Percentiles rank a stretch among this genome's conserved stretches.
These are phyloP conservation scores for Chaetophractus vellerosus DNA, from an alignment of 2,797 vertebrate species.

Conservation along the genomic window DNA sequence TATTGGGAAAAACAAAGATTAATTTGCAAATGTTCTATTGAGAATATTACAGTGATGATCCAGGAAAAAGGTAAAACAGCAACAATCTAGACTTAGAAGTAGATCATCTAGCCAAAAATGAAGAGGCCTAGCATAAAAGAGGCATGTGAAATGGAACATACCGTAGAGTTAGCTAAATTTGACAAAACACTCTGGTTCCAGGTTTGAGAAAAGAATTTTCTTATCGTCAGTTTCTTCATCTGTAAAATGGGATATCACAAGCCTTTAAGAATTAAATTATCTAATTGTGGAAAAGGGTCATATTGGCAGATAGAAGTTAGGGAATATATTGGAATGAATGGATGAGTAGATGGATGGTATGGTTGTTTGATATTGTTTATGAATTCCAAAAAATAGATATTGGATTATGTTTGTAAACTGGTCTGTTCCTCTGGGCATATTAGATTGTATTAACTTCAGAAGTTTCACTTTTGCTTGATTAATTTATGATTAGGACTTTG, in stretches of 20 bases:
- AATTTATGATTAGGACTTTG: too few species aligned
- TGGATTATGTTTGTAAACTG: too few species aligned
- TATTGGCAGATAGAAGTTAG: neutral
- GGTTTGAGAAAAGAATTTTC: neutral
- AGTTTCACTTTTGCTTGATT: too few species aligned
- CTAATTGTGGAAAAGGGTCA: neutral
- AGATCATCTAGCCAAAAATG: neutral
- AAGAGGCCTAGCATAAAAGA: neutral
- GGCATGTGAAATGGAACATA: neutral
- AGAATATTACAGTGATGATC: conserved; percentile 24
- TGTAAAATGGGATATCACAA: conserved; percentile 2
- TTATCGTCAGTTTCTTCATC: conserved; percentile 13
- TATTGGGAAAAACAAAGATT: conserved; percentile 54
- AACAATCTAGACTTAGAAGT: conserved; percentile 19
- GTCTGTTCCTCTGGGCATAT: too few species aligned
- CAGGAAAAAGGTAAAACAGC: neutral
- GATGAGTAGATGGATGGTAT: neutral
- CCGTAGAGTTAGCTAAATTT: neutral
- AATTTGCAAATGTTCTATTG: conserved; percentile 15
- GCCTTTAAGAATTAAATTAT: neutral
- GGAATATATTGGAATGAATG: neutral
- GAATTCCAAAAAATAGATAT: too few species aligned
- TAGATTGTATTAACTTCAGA: too few species aligned
- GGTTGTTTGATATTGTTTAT: too few species aligned
- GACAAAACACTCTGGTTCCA: neutral